These are phyloP conservation scores for Acrobasis suavella DNA, from an alignment of 2,888 invertebrate genomes.

Conservation along the genomic window DNA sequence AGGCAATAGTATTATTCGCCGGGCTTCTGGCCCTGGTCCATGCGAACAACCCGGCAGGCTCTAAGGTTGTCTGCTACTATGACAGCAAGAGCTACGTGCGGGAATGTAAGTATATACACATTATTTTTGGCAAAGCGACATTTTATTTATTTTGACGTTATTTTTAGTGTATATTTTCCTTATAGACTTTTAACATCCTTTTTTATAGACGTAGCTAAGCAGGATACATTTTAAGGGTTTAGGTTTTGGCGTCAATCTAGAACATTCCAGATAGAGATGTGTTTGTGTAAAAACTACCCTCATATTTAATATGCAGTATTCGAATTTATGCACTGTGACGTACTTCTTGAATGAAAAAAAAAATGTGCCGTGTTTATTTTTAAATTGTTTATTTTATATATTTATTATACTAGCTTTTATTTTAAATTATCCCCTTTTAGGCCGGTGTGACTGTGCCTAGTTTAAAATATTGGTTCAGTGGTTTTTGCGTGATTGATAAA, in stretches of 20 bases:
- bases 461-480: too few species aligned
- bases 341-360: too few species aligned
- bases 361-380: too few species aligned
- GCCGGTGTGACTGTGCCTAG: too few species aligned
- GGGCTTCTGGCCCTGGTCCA: conserved; percentile 59
- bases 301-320: too few species aligned
- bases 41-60: conserved; percentile 62
- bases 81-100: conserved; percentile 86
- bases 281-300: too few species aligned
- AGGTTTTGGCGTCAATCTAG: background rate
- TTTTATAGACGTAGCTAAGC: background rate
- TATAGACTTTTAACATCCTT: background rate
- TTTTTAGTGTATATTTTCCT: background rate
- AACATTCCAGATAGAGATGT: background rate
- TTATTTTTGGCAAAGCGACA: conserved; percentile 49
- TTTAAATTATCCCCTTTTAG: too few species aligned
- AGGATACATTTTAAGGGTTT: background rate
- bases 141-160: conserved; percentile 24
- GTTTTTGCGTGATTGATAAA: too few species aligned
- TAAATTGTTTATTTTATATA: too few species aligned
- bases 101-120: conserved; percentile 81
- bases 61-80: conserved; percentile 88
- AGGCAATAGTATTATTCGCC: conserved; percentile 53
- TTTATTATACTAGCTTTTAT: too few species aligned
- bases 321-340: too few species aligned